phyloP scores from a whole-genome alignment of 1,140 invertebrate species.

The Lepidurus packardi region DNA sequence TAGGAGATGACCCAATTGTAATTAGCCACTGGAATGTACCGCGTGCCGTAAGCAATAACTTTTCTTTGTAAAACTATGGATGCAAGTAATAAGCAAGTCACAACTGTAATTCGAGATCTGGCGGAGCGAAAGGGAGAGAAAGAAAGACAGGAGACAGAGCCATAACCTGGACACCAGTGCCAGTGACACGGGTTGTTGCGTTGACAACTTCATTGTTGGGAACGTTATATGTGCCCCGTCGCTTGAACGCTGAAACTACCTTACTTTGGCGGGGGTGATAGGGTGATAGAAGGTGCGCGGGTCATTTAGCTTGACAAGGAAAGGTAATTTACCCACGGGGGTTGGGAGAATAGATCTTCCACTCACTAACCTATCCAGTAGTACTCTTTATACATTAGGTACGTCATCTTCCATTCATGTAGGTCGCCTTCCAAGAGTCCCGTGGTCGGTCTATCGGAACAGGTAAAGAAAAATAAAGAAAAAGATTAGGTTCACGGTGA shows the following conservation, averaged over 20 bases:
- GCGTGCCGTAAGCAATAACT: constrained; percentile 1
- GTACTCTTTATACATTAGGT: too few species aligned
- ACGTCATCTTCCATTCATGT: too few species aligned
- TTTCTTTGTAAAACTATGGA: background rate
- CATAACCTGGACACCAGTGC: background rate
- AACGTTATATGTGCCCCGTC: background rate
- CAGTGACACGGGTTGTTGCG: constrained; percentile 1
- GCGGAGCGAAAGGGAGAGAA: background rate
- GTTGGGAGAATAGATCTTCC: background rate
- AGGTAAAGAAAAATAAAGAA: too few species aligned
- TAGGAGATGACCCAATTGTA: background rate
- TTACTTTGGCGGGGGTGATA: too few species aligned
- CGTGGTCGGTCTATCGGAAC: too few species aligned
- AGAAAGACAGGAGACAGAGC: background rate
- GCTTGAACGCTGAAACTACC: background rate
- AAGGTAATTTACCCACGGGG: background rate
- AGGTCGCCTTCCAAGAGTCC: too few species aligned
- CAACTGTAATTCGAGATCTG: background rate
- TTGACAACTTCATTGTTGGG: constrained; percentile 7
- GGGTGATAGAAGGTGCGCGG: background rate
- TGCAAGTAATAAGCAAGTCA: background rate
- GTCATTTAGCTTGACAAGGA: background rate
- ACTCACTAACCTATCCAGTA: background rate
- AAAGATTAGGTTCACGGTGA: background rate
- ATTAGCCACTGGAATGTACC: constrained; percentile 4